Base-by-base conservation (phyloP, 2,888 invertebrate genomes). In the Diachrysia chrysitis region DNA sequence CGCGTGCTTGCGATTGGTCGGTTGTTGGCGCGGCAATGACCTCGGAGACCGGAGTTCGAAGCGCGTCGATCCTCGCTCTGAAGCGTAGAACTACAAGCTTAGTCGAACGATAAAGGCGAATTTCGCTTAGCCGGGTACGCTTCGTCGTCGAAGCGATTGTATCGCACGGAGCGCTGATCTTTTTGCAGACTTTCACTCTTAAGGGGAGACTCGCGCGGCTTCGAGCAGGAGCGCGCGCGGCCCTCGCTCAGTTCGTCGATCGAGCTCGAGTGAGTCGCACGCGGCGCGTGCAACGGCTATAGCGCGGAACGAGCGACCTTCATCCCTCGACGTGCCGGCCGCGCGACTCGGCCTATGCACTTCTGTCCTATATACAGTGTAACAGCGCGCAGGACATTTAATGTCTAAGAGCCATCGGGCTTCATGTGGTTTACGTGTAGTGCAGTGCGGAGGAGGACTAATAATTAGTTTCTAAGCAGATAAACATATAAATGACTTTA, bases 11-110 rank as follows among this genome's bases (percentile, higher is more conserved):
- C 89, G 87, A 95, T 95, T 96, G 95, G 95, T 91, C 89, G 90
- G 83, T 79, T 83, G 87, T 81, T 91, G 92, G 95, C 96, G 97
- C 97, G 97, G 97, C 97, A 97, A 97, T 97, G 97, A 97, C 97
- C 97, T 97, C 97, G 97, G 96, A 96, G 96, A 96, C 96, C 97
- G 96, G 97, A 96, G 96, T 97, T 97, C 97, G 96, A 96, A 97
- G 96, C 97, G 96, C 96, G 96, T 96, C 96, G 97, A 97, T 97
- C 96, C 96, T 96, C 94, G 91, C 92, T 90, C 84, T 85, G 88
- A 90, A 91, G 87, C 91, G 89, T 92, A 94, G 94, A 95, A 94
- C 94, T 94, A 92, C 93, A 92, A 94, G 93, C 94, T 93, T 90
- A 89, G 88, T 79, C 86, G 86, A 90, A 90, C 92, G 88, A 94